phyloP scores from a whole-genome alignment of 2,113 vertebrate genomes.

The Mormoops blainvillei region DNA sequence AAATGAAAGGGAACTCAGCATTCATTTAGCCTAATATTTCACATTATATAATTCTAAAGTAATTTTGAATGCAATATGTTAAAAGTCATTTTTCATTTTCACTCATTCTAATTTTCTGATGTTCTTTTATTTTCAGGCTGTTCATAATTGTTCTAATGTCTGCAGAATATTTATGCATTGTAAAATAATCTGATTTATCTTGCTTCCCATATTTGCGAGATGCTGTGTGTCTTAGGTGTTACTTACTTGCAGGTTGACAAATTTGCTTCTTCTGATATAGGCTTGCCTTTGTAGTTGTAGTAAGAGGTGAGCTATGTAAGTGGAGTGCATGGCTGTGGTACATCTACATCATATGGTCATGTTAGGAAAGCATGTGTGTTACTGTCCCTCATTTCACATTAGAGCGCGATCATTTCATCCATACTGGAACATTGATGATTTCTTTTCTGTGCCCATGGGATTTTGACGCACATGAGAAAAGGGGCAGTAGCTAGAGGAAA shows the following conservation, averaged over 20 bases:
- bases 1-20: not conserved
- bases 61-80: not conserved
- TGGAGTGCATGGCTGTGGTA: not conserved
- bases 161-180: conserved; percentile 7
- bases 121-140: not conserved
- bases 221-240: not conserved
- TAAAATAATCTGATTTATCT: conserved; percentile 16
- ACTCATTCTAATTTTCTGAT: not conserved
- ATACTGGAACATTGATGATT: not conserved
- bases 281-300: not conserved
- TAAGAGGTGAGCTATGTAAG: not conserved
- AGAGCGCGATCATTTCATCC: not conserved
- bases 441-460: not conserved
- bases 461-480: not conserved
- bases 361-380: not conserved
- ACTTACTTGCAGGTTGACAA: not conserved
- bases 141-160: not conserved
- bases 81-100: conserved; percentile 35
- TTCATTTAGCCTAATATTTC: not conserved
- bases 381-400: not conserved
- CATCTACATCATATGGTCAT: not conserved
- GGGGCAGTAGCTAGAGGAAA: not conserved
- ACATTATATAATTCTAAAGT: not conserved
- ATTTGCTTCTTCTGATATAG: not conserved
- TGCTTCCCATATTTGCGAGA: not conserved